These are phyloP conservation scores for Laothoe populi DNA, from an alignment of 2,888 invertebrate genomes.

Conservation along the genomic window DNA sequence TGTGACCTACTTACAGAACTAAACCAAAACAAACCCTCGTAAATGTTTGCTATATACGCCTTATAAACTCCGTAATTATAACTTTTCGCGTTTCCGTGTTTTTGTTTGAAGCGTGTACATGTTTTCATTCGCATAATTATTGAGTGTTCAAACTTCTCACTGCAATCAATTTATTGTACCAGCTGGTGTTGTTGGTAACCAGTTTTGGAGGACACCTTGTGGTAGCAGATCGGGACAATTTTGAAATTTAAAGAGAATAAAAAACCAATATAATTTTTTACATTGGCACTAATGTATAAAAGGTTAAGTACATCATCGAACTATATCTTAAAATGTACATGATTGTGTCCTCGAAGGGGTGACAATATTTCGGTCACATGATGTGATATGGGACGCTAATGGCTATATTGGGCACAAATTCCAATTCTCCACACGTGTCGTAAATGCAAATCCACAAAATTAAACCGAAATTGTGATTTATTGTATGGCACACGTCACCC, in stretches of 20 bases:
- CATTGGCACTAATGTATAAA: too few species aligned
- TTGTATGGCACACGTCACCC: too few species aligned
- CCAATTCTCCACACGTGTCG: too few species aligned
- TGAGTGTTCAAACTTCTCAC: background rate
- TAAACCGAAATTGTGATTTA: too few species aligned
- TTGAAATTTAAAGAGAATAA: background rate
- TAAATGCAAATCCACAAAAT: too few species aligned
- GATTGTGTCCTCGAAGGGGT: too few species aligned
- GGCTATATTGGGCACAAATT: too few species aligned
- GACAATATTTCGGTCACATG: too few species aligned
- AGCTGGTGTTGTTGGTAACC: conserved; percentile 6
- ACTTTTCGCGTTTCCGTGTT: conserved; percentile 23
- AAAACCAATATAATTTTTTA: background rate
- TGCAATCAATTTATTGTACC: background rate
- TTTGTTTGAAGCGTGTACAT: conserved; percentile 9
- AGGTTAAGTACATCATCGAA: too few species aligned
- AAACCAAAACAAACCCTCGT: background rate
- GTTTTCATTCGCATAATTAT: conserved; percentile 10
- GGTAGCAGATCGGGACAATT: background rate
- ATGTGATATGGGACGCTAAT: too few species aligned
- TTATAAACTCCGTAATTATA: conserved; percentile 28
- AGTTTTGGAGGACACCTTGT: background rate
- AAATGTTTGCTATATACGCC: background rate
- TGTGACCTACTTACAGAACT: background rate
- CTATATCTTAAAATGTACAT: too few species aligned